phyloP scores from a whole-genome alignment of 2,113 vertebrate genomes.

The Phaethornis superciliosus region DNA sequence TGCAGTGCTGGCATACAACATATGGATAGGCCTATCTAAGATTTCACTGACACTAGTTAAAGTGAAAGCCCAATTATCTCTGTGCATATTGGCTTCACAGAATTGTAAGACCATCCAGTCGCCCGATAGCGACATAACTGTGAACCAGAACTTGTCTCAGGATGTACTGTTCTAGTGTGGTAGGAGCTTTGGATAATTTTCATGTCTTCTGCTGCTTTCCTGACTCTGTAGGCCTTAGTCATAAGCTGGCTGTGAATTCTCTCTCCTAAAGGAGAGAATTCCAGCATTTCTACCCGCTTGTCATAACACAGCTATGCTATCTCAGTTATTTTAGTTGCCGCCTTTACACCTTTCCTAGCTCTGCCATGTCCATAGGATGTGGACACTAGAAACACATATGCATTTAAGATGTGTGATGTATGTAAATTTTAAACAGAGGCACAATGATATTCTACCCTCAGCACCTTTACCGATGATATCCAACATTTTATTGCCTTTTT shows the following conservation, averaged over 20 bases:
- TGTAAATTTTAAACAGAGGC: neutral
- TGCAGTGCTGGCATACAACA: neutral
- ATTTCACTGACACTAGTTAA: neutral
- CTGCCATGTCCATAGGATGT: fast-evolving
- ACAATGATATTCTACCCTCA: neutral
- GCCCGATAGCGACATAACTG: neutral
- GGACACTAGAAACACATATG: neutral
- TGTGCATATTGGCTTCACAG: neutral
- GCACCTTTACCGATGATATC: neutral
- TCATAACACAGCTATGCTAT: neutral
- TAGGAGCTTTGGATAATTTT: neutral
- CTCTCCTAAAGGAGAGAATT: neutral
- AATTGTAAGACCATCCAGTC: neutral
- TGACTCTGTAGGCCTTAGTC: neutral
- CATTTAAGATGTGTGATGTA: neutral
- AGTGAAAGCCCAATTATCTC: neutral
- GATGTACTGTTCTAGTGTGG: neutral
- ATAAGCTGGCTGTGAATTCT: neutral
- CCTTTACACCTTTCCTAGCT: neutral
- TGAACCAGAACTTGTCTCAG: neutral
- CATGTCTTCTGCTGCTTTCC: neutral
- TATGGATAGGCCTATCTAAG: neutral
- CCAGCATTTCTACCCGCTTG: neutral
- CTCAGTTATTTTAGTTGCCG: neutral
- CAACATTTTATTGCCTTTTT: neutral